phyloP scores from a whole-genome alignment of 2,113 vertebrate genomes.

The Centropus bengalensis region DNA sequence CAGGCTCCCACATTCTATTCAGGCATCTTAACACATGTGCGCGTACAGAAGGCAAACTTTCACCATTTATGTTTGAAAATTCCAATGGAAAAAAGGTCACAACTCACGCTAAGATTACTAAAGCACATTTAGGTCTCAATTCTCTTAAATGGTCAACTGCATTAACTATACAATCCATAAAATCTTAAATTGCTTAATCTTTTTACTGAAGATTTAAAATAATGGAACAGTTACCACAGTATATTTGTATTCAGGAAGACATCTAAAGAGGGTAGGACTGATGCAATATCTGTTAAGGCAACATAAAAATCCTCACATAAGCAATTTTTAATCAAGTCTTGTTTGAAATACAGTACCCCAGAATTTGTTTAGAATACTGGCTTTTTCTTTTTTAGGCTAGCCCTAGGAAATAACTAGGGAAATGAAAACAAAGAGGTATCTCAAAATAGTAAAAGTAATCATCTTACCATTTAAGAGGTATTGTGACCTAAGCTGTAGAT shows the following conservation, averaged over 20 bases:
- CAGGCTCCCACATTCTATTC: neutral
- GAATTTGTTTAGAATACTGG: neutral
- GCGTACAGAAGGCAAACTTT: neutral
- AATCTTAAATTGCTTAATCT: neutral
- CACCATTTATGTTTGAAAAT: neutral
- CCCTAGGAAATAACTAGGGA: neutral
- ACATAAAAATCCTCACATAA: neutral
- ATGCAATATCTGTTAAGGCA: neutral
- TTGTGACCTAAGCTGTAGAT: neutral
- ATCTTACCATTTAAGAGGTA: neutral
- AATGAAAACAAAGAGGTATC: neutral
- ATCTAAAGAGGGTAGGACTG: no score
- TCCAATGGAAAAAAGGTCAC: neutral
- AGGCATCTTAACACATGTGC: neutral
- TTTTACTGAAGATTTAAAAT: neutral
- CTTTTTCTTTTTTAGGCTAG: neutral
- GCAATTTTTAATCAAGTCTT: neutral
- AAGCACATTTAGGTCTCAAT: neutral
- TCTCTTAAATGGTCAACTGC: neutral
- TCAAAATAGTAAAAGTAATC: neutral
- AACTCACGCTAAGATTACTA: neutral
- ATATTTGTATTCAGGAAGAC: neutral
- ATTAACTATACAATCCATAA: neutral
- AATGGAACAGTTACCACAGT: neutral
- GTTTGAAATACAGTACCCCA: neutral